Base-by-base conservation (phyloP, 2,113 vertebrate species). In the Eidolon helvum region DNA sequence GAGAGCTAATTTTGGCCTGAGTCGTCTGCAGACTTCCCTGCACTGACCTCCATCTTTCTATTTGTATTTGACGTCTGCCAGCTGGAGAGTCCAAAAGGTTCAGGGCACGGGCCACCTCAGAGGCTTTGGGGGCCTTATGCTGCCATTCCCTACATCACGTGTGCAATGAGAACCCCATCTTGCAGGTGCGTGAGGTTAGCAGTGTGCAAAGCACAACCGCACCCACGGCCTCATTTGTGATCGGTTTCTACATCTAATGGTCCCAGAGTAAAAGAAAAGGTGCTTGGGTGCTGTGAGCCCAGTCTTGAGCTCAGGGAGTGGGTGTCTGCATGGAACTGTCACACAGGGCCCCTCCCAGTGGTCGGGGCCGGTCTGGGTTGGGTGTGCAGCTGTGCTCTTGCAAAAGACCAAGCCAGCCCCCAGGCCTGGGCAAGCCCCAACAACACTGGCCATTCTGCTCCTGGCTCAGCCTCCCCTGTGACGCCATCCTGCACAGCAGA, bases 401-500 rank as follows among this genome's bases (percentile, higher is more conserved):
- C 38, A 84, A 40, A 11, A 90, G 78, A 92, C n/a, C 4, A 4
- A 77, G 45, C 55, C 4, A 59, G 21, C 4, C 33, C 80, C 4
- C 68, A 50, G 12, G 48, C 83, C 28, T 71, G 40, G 22, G 80
- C 90, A 80, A 87, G 57, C 57, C 78, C 12, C 85, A 38, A 63
- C 43, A 50, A 16, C 14, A 50, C 30, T 26, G 43, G 68, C 63
- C 72, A 16, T 45, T 95, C 61, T 92, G 79, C 80, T 87, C 90
- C 38, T 96, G 11, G 55, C 45, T 72, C 18, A 61, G 45, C 12
- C 38, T 84, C 30, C 28, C 86, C 77, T 90, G 1, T 97, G 94
- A 69, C 22, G 90, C 87, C 97, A 95, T 66, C 35, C 26, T 72
- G 77, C 33, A 30, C 53, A 65, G 80, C 24, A 90, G 85, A 50